A percentile compares a stretch with the other conserved stretches of the same genome.
Evolutionary conservation across 92 coral and sea anemone genomes (phyloP).

Genomic region (Pocillopora grandis): DNA sequence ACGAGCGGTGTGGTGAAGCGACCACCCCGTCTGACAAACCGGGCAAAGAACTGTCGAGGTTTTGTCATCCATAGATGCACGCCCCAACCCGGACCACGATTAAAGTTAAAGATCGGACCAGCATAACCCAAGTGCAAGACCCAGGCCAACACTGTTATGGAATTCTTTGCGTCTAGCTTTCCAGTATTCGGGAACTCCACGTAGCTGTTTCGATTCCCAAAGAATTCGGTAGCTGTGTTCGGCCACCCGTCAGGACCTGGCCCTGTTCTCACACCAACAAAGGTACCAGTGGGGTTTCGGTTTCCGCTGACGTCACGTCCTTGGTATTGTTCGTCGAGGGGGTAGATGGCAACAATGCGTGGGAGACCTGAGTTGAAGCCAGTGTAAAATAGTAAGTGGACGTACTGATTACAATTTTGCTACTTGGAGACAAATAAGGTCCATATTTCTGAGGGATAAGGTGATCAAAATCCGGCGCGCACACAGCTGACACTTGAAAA

Average conservation of each 20-base stretch:
- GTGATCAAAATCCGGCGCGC: no score
- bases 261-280: constrained; percentile 45
- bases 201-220: constrained; percentile 67
- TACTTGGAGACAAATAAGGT: background rate
- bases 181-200: constrained; percentile 69
- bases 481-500: no score
- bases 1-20: constrained; percentile 57
- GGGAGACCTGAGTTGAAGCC: constrained; percentile 45
- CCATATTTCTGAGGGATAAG: background rate
- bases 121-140: constrained; percentile 59
- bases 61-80: constrained; percentile 76
- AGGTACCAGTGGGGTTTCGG: constrained; percentile 61
- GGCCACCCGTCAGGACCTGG: constrained; percentile 78
- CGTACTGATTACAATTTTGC: background rate
- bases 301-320: constrained; percentile 63
- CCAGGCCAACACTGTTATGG: constrained; percentile 82
- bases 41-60: constrained; percentile 53
- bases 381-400: background rate
- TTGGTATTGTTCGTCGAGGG: constrained; percentile 50
- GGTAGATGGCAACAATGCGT: constrained; percentile 64
- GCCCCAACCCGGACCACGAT: constrained; percentile 78
- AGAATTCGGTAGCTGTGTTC: constrained; percentile 53
- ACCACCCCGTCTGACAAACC: constrained; percentile 61
- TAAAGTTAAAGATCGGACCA: constrained; percentile 78
- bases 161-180: constrained; percentile 54